These are phyloP conservation scores for Drosophila melanosoma DNA, from an alignment of 2,888 invertebrate species.

Conservation along the genomic window DNA sequence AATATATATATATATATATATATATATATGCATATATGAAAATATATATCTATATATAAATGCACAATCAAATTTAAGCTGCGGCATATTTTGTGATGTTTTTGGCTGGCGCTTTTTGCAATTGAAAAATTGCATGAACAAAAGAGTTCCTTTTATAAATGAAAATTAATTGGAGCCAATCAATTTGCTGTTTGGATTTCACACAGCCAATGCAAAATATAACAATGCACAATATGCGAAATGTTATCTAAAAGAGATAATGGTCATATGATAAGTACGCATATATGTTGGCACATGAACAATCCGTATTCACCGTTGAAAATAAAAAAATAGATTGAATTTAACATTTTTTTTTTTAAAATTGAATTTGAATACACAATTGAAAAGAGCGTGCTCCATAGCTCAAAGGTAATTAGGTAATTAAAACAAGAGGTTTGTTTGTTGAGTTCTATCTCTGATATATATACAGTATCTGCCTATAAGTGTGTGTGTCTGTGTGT, in stretches of 20 bases:
- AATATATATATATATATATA: not conserved
- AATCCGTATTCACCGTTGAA: not conserved
- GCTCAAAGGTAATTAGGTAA: not conserved
- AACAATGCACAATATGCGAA: not conserved
- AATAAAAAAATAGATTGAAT: not conserved
- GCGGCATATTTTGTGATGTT: not conserved
- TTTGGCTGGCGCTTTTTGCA: not conserved
- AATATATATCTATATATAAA: not conserved
- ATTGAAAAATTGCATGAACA: not conserved
- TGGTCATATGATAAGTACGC: not conserved
- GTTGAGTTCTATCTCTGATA: not conserved
- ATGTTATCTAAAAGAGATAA: not conserved
- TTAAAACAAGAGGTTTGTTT: not conserved
- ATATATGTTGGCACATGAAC: not conserved
- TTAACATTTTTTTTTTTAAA: not conserved
- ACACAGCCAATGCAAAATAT: not conserved
- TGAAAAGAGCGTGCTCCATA: not conserved
- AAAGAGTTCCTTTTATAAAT: not conserved
- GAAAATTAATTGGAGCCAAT: slow-evolving; percentile 11
- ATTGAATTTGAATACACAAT: not conserved
- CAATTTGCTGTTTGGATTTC: slow-evolving; percentile 3
- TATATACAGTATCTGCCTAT: not conserved
- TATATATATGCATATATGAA: too few relatives aligned
- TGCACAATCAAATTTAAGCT: not conserved
- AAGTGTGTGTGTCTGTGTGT: not conserved